These are phyloP conservation scores for Brachyhypopomus occidentalis DNA, from an alignment of 2,113 vertebrate genomes.

Conservation along the genomic window DNA sequence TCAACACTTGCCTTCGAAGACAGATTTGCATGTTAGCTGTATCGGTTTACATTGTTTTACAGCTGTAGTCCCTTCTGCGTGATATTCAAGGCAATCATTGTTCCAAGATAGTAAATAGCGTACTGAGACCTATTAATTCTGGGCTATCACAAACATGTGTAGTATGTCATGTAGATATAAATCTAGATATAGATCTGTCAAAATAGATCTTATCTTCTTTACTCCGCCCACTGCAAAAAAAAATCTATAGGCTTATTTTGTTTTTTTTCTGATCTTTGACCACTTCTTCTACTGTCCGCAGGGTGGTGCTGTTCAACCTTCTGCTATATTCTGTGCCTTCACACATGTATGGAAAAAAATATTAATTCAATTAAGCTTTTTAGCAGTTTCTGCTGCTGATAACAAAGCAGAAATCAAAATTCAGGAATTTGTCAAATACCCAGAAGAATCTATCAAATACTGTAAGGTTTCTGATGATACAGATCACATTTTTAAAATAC, in stretches of 20 bases:
- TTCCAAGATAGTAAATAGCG: not conserved
- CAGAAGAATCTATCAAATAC: no score
- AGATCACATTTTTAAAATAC: no score
- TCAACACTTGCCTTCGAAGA: slow-evolving; percentile 54
- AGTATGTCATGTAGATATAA: no score
- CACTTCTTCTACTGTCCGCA: slow-evolving; percentile 55
- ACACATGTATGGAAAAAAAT: not conserved
- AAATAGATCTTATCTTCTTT: no score
- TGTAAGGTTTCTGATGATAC: no score
- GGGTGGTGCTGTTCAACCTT: slow-evolving; percentile 50
- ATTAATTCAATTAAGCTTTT: not conserved
- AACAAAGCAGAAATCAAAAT: not conserved
- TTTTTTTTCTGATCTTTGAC: slow-evolving; percentile 40
- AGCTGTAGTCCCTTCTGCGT: not conserved
- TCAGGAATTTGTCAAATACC: not conserved
- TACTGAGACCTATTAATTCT: not conserved
- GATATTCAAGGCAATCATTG: not conserved
- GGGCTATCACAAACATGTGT: no score
- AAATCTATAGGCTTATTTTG: not conserved
- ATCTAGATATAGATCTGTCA: no score
- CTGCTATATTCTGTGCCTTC: not conserved
- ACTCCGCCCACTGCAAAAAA: not conserved
- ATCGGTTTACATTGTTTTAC: slow-evolving; percentile 25
- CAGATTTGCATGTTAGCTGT: slow-evolving; percentile 37
- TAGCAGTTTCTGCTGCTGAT: not conserved